phyloP scores from a whole-genome alignment of 2,888 invertebrate species.

The Chouioia cunea region DNA sequence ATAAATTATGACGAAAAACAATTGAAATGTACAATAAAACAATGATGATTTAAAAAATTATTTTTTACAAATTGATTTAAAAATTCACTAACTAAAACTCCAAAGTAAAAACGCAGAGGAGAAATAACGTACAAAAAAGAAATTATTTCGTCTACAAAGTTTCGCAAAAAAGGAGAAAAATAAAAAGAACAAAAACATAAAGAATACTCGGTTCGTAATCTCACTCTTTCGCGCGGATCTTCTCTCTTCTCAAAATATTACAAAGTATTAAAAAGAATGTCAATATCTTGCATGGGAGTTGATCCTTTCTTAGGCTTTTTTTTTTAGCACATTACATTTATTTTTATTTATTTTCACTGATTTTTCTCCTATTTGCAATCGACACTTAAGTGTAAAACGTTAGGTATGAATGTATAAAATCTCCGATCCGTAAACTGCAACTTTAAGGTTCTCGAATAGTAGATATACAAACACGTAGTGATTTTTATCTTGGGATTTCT shows the following conservation, averaged over 20 bases:
- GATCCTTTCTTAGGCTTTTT: slow-evolving; percentile 42
- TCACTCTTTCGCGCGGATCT: slow-evolving; percentile 44
- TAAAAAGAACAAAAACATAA: slow-evolving; percentile 28
- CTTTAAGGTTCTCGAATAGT: neutral
- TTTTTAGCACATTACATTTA: slow-evolving; percentile 40
- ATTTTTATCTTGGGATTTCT: no score
- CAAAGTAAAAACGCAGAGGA: slow-evolving; percentile 32
- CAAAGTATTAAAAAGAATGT: slow-evolving; percentile 35
- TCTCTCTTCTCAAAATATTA: slow-evolving; percentile 20
- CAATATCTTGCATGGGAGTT: slow-evolving; percentile 30
- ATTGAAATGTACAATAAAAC: slow-evolving; percentile 46
- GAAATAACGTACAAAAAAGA: slow-evolving; percentile 38
- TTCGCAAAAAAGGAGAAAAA: slow-evolving; percentile 40
- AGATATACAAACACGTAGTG: no score
- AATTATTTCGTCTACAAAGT: slow-evolving; percentile 23
- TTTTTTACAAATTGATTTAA: slow-evolving; percentile 43
- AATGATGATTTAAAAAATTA: slow-evolving; percentile 36
- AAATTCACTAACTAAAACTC: slow-evolving; percentile 43
- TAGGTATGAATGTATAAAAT: slow-evolving; percentile 69
- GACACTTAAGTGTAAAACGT: slow-evolving; percentile 59
- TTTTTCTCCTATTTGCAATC: slow-evolving; percentile 52
- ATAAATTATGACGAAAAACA: slow-evolving; percentile 46
- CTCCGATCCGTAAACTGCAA: slow-evolving; percentile 49
- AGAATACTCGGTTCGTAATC: slow-evolving; percentile 45
- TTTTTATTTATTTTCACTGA: slow-evolving; percentile 34